Evolutionary conservation across 2,797 vertebrate genomes (phyloP).

Genomic region (Microhierax caerulescens): DNA sequence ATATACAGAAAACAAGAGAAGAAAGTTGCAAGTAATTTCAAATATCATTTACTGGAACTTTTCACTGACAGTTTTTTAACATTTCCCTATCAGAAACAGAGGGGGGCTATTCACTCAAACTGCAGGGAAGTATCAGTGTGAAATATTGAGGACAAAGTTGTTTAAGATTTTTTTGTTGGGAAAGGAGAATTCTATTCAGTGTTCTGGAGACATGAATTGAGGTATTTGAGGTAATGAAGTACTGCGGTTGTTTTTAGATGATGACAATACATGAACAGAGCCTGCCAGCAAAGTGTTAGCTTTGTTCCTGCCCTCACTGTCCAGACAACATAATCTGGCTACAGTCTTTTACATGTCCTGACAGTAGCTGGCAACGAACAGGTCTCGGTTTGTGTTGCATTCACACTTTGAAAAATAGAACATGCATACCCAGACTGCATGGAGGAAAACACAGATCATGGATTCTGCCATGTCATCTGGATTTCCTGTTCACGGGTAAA

Average conservation of each 20-base stretch:
- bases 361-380: neutral
- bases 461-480: neutral
- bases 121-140: neutral
- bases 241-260: accelerated
- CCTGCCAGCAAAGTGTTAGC: neutral
- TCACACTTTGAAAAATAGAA: neutral
- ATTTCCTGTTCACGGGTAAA: neutral
- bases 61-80: neutral
- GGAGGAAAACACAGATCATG: neutral
- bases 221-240: neutral
- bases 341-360: neutral
- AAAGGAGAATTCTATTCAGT: neutral
- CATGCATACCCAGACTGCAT: neutral
- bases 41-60: neutral
- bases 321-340: neutral
- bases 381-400: neutral
- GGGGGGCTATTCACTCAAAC: neutral
- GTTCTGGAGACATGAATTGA: neutral
- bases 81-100: neutral
- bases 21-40: neutral
- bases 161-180: neutral
- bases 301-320: neutral
- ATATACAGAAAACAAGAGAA: neutral
- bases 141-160: neutral
- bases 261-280: neutral